Percentiles rank a stretch among this genome's conserved stretches.
Evolutionary conservation across 2,113 vertebrate species (phyloP).

Genomic region (Rhinoptilus africanus): DNA sequence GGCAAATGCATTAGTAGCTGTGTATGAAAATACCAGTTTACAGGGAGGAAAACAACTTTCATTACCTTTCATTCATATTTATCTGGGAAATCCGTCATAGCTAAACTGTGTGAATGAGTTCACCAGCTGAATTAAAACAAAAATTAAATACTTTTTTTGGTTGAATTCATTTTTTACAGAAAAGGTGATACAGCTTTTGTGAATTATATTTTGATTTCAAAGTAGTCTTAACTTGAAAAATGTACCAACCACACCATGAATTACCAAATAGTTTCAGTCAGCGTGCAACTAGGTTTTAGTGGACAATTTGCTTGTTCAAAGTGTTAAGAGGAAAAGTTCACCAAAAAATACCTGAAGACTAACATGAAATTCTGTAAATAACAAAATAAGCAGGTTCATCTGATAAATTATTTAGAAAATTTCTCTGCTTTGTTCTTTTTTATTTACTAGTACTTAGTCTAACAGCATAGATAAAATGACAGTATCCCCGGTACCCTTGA

Average conservation of each 20-base stretch:
- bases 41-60: not conserved
- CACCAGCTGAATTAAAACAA: constrained; percentile 10
- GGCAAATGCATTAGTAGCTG: not conserved
- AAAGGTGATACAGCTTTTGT: not conserved
- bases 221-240: not conserved
- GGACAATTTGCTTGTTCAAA: not conserved
- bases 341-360: not conserved
- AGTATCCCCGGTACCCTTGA: not conserved
- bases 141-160: not conserved
- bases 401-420: not conserved
- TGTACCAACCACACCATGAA: not conserved
- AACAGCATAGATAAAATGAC: not conserved
- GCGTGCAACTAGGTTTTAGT: not conserved
- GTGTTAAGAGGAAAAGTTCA: not conserved
- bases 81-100: not conserved
- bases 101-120: constrained; percentile 7
- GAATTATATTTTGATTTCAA: not conserved
- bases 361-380: not conserved
- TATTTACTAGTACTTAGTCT: not conserved
- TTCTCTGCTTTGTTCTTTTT: not conserved
- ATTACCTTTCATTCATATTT: not conserved
- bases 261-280: not conserved
- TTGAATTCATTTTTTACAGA: not conserved
- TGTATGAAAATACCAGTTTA: not conserved
- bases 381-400: not conserved